phyloP scores from a whole-genome alignment of 2,888 invertebrate genomes.

The Cosmia pyralina region DNA sequence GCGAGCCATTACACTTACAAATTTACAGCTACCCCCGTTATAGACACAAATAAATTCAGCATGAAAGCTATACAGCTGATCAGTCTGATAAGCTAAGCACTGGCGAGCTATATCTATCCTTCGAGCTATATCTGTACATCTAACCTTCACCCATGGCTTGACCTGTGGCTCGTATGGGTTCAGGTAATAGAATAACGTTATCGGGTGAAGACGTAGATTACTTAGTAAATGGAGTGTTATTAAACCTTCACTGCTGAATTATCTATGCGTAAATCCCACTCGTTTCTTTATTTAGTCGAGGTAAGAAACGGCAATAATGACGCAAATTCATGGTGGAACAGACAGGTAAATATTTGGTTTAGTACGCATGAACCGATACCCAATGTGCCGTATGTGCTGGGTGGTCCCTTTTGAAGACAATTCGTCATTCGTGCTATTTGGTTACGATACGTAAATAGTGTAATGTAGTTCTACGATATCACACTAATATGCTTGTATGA shows the following conservation, averaged over 20 bases:
- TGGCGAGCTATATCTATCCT: conserved; percentile 16
- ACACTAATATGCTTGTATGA: no score
- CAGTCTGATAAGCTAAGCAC: conserved; percentile 34
- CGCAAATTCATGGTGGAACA: neutral
- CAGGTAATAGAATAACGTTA: conserved; percentile 67
- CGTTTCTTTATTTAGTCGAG: neutral
- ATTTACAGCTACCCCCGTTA: conserved; percentile 7
- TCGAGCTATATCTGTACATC: conserved; percentile 39
- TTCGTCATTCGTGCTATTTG: neutral
- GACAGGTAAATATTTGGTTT: neutral
- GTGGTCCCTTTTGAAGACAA: neutral
- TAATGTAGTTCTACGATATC: neutral
- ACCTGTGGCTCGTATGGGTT: conserved; percentile 46
- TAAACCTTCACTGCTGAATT: conserved; percentile 6
- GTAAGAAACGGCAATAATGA: neutral
- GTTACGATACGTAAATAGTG: neutral
- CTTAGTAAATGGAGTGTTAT: conserved; percentile 30
- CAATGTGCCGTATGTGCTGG: neutral
- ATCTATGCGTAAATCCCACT: neutral
- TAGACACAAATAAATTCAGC: conserved; percentile 46
- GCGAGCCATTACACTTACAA: conserved; percentile 3
- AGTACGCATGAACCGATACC: neutral
- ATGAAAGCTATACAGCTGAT: conserved; percentile 22
- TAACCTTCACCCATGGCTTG: conserved; percentile 52
- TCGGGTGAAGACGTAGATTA: conserved; percentile 49